Evolutionary conservation across 2,797 vertebrate genomes (phyloP).

Genomic region (Onychomys leucogaster): DNA sequence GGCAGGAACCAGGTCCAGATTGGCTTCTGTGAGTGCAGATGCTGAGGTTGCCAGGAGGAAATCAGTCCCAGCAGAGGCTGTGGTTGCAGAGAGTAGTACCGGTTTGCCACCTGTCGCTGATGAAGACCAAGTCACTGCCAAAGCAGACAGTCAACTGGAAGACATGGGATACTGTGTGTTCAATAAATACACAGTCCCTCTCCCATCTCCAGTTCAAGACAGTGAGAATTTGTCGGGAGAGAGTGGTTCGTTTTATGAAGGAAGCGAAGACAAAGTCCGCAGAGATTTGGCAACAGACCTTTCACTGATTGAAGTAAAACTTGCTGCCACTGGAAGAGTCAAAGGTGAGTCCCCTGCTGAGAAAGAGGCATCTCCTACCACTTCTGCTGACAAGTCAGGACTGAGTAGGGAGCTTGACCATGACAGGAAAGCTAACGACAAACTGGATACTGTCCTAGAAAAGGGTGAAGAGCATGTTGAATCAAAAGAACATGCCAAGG

Average conservation of each 20-base stretch:
- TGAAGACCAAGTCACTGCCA: conserved; percentile 86
- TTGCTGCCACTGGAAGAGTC: conserved; percentile 89
- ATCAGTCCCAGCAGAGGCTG: conserved; percentile 89
- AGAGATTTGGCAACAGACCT: conserved; percentile 87
- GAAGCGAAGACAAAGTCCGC: conserved; percentile 86
- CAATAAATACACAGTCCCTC: conserved; percentile 98
- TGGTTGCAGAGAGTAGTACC: conserved; percentile 84
- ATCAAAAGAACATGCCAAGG: conserved; percentile 82
- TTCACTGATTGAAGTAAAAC: conserved; percentile 89
- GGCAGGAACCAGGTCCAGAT: conserved; percentile 93
- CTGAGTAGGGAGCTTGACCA: conserved; percentile 86
- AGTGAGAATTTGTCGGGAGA: conserved; percentile 88
- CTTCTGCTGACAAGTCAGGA: conserved; percentile 69
- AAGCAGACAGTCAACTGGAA: conserved; percentile 95
- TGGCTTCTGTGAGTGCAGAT: conserved; percentile 94
- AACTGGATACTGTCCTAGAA: conserved; percentile 88
- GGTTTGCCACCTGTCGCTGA: conserved; percentile 83
- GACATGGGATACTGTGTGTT: conserved; percentile 99
- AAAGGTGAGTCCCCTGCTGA: conserved; percentile 85
- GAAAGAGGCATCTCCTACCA: conserved; percentile 77
- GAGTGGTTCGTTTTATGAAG: conserved; percentile 89
- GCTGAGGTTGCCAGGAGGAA: conserved; percentile 91
- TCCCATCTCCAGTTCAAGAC: conserved; percentile 95
- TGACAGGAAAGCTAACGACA: conserved; percentile 87
- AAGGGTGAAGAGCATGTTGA: conserved; percentile 87